Evolutionary conservation across 2,888 invertebrate genomes (phyloP), one percentile per base, ranked within the genome.

Genomic region (Drosophila phalerata): DNA sequence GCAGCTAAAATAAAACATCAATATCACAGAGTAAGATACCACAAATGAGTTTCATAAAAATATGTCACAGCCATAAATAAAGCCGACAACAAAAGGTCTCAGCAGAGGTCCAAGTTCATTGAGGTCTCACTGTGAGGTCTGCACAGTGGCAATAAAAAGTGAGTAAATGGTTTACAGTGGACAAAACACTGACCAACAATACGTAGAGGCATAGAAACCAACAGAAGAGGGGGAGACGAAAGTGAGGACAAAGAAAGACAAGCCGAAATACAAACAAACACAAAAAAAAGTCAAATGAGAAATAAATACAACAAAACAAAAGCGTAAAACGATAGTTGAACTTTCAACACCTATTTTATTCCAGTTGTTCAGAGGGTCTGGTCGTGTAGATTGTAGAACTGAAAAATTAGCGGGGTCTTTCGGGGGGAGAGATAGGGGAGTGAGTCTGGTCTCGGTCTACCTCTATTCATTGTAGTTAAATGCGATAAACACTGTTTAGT

Each of bases 251-350:
- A 68, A 63, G 62, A 55, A 55, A 55, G 25, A 55, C 48, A 62
- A 62, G 52, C 47, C 62, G 30, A 45, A 67, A 55, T 34, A 63
- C 71, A 53, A 62, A 56, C 45, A 42, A 69, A 49, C 43, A 65
- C 68, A 58, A 37, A 56, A 43, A 65, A 74, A 58, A 42, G 53
- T 38, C 53, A 55, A 43, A 64, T 47, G 58, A 53, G 52, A 53
- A 49, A 58, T 60, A 70, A 52, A 69, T 58, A 69, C 60, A 87
- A 88, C 48, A 58, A 65, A 64, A 74, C 68, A 87, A 88, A 75
- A 73, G 82, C 83, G 88, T 85, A 85, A 88, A 87, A 77, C 85
- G 89, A 86, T 88, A 86, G 90, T 90, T 86, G 86, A 86, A 88
- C 90, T 88, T 86, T 90, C 87, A 90, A 84, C 89, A 86, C 81